phyloP scores from a whole-genome alignment of 2,113 vertebrate species.

The Austrofundulus limnaeus region DNA sequence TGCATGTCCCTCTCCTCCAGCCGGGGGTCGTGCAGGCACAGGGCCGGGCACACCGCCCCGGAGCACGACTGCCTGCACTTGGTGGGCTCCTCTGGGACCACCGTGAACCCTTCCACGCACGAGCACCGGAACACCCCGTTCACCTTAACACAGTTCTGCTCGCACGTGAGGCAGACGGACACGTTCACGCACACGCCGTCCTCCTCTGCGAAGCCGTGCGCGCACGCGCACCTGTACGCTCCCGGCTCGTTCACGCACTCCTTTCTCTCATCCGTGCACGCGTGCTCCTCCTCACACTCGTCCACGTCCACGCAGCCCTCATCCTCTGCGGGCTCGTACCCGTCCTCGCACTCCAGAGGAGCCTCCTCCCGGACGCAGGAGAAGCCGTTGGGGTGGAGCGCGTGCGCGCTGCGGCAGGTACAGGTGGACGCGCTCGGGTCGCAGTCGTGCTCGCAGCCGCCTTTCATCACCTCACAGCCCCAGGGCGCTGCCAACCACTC shows the following conservation, averaged over 20 bases:
- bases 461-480: conserved; percentile 27
- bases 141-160: conserved; percentile 39
- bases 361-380: conserved; percentile 17
- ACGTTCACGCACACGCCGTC: conserved; percentile 35
- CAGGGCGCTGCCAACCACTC: conserved; percentile 40
- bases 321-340: conserved; percentile 12
- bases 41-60: conserved; percentile 5
- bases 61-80: conserved; percentile 43
- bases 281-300: conserved; percentile 25
- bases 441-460: conserved; percentile 58
- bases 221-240: conserved; percentile 25
- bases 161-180: conserved; percentile 10
- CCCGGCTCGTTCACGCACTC: conserved; percentile 29
- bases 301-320: conserved; percentile 41
- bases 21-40: accelerated
- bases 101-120: conserved; percentile 30
- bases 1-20: accelerated
- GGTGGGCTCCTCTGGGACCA: conserved; percentile 21
- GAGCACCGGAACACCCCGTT: not conserved
- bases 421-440: not conserved
- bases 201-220: not conserved
- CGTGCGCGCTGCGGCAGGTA: conserved; percentile 26
- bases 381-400: conserved; percentile 47
- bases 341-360: not conserved
- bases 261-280: conserved; percentile 11